A percentile compares a stretch with the other conserved stretches of the same genome.
Evolutionary conservation across 2,888 invertebrate genomes (phyloP).

Genomic region (Acronicta aceris): DNA sequence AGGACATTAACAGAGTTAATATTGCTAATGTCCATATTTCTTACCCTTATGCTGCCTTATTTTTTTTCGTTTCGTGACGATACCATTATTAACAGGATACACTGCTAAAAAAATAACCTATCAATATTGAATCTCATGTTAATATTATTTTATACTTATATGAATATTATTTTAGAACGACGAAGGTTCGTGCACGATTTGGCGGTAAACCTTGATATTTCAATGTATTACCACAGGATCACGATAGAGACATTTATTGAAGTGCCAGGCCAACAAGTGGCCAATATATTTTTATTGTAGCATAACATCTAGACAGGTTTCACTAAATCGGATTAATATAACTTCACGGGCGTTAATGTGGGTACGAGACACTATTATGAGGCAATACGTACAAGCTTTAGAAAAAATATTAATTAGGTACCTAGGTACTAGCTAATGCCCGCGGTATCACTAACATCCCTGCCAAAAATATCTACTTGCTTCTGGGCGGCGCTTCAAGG

Average conservation of each 20-base stretch:
- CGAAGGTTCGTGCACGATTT: constrained; percentile 28
- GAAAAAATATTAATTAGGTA: too few species aligned
- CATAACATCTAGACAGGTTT: background rate
- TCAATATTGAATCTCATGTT: constrained; percentile 6
- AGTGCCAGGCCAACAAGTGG: constrained; percentile 14
- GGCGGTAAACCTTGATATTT: constrained; percentile 47
- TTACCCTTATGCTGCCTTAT: too few species aligned
- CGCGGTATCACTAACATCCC: too few species aligned
- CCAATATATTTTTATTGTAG: constrained; percentile 7
- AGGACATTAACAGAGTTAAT: too few species aligned
- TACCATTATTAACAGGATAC: constrained; percentile 35
- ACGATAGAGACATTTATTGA: constrained; percentile 45
- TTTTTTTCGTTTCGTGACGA: constrained; percentile 20
- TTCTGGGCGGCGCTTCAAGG: too few species aligned
- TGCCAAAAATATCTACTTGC: too few species aligned
- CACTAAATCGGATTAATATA: constrained; percentile 1
- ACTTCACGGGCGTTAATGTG: background rate
- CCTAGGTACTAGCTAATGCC: too few species aligned
- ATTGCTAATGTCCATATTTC: too few species aligned
- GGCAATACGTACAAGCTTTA: too few species aligned
- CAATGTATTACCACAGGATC: constrained; percentile 18
- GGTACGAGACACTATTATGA: background rate
- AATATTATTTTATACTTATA: background rate
- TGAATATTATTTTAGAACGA: constrained; percentile 2
- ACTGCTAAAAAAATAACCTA: constrained; percentile 13